These are phyloP conservation scores for Littorina saxatilis DNA, from an alignment of 1,140 invertebrate species.

Conservation along the genomic window DNA sequence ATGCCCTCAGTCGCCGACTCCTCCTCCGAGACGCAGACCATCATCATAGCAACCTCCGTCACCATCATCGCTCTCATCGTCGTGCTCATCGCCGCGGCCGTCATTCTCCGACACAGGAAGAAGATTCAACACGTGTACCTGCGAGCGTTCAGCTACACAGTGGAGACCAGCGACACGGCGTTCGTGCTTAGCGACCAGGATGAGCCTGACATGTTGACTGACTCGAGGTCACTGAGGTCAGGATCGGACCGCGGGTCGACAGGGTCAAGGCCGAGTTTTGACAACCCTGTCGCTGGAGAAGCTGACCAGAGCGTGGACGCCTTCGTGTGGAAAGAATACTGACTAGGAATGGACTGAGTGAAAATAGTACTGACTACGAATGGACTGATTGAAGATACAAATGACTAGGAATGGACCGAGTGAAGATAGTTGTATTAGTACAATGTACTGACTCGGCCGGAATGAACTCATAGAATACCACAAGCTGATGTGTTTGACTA, in stretches of 20 bases:
- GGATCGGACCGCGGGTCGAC: constrained; percentile 52
- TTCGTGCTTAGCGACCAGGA: constrained; percentile 31
- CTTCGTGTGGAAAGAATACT: not conserved
- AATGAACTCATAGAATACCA: too few relatives aligned
- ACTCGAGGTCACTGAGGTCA: constrained; percentile 30
- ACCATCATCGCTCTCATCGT: constrained; percentile 36
- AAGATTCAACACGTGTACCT: constrained; percentile 31
- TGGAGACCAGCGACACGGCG: constrained; percentile 24
- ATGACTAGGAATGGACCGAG: not conserved
- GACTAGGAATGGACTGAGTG: too few relatives aligned
- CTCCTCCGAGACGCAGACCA: not conserved
- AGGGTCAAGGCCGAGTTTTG: constrained; percentile 44
- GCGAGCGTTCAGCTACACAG: constrained; percentile 17
- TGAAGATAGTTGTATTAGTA: too few relatives aligned
- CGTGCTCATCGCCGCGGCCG: constrained; percentile 35
- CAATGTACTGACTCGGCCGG: too few relatives aligned
- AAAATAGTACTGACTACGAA: too few relatives aligned
- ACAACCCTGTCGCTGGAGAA: constrained; percentile 51
- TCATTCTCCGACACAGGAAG: constrained; percentile 23
- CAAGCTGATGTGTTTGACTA: too few relatives aligned
- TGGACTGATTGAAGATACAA: too few relatives aligned
- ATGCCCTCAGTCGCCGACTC: constrained; percentile 8
- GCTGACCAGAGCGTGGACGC: constrained; percentile 10
- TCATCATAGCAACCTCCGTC: constrained; percentile 35
- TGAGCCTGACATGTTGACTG: constrained; percentile 29